These are phyloP conservation scores for Argyra leucocephala DNA, from an alignment of 2,888 invertebrate genomes.

Conservation along the genomic window DNA sequence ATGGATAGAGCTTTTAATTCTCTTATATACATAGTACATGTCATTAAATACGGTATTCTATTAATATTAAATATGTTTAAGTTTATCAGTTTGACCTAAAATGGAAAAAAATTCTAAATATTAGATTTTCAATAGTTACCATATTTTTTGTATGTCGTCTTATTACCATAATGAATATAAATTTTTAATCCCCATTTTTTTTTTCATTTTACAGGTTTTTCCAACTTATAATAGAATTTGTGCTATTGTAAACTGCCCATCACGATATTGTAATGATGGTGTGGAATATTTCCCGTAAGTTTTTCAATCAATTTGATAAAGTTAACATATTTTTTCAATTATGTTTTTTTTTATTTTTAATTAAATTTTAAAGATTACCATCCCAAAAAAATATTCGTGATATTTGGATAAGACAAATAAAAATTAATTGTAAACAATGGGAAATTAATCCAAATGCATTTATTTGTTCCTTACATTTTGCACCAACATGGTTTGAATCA, in stretches of 20 bases:
- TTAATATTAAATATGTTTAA: too few species aligned
- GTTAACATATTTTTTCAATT: background rate
- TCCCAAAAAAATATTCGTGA: background rate
- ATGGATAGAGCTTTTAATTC: too few species aligned
- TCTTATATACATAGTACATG: too few species aligned
- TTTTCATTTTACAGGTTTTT: too few species aligned
- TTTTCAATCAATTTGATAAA: too few species aligned
- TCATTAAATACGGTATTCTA: too few species aligned
- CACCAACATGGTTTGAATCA: conserved; percentile 5
- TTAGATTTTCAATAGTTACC: too few species aligned
- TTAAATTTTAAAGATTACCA: background rate
- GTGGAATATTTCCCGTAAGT: conserved; percentile 8
- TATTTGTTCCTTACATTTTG: conserved; percentile 9
- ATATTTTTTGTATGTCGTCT: too few species aligned
- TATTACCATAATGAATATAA: too few species aligned
- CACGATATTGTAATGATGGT: conserved; percentile 4
- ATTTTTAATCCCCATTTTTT: too few species aligned
- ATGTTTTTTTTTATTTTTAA: background rate
- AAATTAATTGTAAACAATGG: conserved; percentile 7
- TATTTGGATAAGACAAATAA: conserved; percentile 6
- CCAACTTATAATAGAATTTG: conserved; percentile 7
- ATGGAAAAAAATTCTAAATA: background rate
- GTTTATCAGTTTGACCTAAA: too few species aligned
- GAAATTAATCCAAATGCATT: background rate
- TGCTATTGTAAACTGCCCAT: conserved; percentile 4